A percentile compares a stretch with the other conserved stretches of the same genome.
These are phyloP conservation scores for Drosophila repletoides DNA, from an alignment of 1,140 invertebrate genomes.

Conservation along the genomic window DNA sequence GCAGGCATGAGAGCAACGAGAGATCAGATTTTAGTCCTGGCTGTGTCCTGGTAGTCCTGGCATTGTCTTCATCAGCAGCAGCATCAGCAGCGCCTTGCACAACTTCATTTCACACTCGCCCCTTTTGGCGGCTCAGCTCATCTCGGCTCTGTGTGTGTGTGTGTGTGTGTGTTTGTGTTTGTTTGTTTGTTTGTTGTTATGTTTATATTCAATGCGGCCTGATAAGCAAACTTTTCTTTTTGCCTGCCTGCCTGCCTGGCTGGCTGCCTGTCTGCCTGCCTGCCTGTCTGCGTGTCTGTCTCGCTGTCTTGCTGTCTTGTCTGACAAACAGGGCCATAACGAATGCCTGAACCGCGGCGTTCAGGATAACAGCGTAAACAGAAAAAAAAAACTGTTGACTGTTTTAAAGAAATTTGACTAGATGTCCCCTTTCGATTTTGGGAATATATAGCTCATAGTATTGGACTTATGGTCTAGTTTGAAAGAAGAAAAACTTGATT, in stretches of 20 bases:
- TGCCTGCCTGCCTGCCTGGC: background rate
- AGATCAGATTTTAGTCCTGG: constrained; percentile 47
- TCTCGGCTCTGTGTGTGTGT: no score
- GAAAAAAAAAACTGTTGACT: background rate
- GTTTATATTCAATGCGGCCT: constrained; percentile 45
- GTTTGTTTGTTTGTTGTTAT: constrained; percentile 15
- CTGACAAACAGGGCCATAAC: constrained; percentile 45
- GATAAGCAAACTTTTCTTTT: constrained; percentile 53
- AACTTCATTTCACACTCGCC: constrained; percentile 49
- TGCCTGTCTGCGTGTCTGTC: background rate
- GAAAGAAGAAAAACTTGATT: no score
- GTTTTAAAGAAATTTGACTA: no score
- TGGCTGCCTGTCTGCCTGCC: no score
- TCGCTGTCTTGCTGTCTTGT: no score
- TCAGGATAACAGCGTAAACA: background rate
- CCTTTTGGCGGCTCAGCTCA: no score
- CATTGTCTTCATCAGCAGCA: constrained; percentile 56
- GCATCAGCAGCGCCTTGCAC: constrained; percentile 27
- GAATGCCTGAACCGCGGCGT: constrained; percentile 13
- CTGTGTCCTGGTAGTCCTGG: constrained; percentile 10
- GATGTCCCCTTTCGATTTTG: no score
- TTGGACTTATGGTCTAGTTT: no score
- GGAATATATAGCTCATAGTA: no score
- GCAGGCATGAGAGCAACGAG: constrained; percentile 1
- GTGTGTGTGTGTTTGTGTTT: no score